A percentile compares a stretch with the other conserved stretches of the same genome.
Conservation (phyloP, 2,888 invertebrate genomes). For the Morpho helenor region DNA sequence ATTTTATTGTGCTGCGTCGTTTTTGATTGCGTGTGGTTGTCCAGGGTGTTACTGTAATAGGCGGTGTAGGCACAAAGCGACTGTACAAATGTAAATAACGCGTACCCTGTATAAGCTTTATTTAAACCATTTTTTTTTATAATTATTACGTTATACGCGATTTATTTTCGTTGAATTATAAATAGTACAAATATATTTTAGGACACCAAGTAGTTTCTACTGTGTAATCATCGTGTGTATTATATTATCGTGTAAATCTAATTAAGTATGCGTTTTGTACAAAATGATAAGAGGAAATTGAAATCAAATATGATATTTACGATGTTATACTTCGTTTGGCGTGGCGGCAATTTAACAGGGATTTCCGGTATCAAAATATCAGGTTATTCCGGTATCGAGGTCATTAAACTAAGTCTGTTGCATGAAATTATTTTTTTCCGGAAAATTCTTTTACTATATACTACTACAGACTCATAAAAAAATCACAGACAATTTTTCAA, state of each 20-base stretch:
- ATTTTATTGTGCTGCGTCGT: background rate
- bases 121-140: constrained; percentile 45
- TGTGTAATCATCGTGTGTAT: constrained; percentile 44
- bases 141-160: constrained; percentile 33
- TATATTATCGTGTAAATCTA: constrained; percentile 46
- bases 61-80: constrained; percentile 30
- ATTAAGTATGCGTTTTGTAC: constrained; percentile 65
- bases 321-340: no score
- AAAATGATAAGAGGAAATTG: constrained; percentile 41
- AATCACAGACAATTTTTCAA: no score
- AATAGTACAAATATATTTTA: constrained; percentile 74
- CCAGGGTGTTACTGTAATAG: constrained; percentile 4
- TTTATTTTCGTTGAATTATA: constrained; percentile 55
- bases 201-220: constrained; percentile 31
- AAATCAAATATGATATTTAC: constrained; percentile 46
- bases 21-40: constrained; percentile 2
- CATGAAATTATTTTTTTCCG: no score
- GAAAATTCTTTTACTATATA: no score
- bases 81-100: constrained; percentile 60
- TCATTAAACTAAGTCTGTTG: no score
- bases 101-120: constrained; percentile 40
- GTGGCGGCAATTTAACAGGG: no score
- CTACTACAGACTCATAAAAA: no score
- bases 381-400: no score
- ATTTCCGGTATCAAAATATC: no score